Base-by-base conservation (phyloP, 2,113 vertebrate genomes). In the Zapornia atra region DNA sequence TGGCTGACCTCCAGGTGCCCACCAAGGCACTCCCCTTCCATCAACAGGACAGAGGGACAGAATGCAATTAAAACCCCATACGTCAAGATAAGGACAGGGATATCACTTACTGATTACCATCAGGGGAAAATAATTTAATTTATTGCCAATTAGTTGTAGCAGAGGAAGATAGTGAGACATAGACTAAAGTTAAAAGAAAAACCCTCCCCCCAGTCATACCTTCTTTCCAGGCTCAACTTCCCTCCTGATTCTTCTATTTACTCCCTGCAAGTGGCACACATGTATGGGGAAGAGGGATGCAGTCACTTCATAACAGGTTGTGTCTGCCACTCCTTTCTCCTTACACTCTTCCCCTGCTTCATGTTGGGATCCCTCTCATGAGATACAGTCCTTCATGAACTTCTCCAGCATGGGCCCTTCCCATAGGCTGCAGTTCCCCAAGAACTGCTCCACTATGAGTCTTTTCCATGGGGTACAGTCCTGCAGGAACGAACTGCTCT, bases 61-160 rank as follows among this genome's bases (percentile, higher is more conserved):
- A 56, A 56, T 4, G 1, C 0, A 2, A 8, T 34, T 17, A 54
- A 46, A 86, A 40, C 6, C 10, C 29, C 21, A 8, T 57, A 15
- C 34, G 46, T 61, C 17, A 20, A 40, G 46, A 15, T 40, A 56
- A 44, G 33, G 19, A 31, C 13, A 65, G 22, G 22, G 40, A 72
- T 4, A 38, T 71, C 26, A 65, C 42, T 65, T 48, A 15, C 20
- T 15, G 31, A 1, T 51, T 28, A 15, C 31, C 21, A 16, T 13
- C 51, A n/a, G 46, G 26, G 44, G 22, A n/a, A 70, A 65, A 60
- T 34, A 18, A 18, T 80, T 29, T 48, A 10, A 48, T 85, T 88
- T 54, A 38, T 81, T 66, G 22, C 4, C 16, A 65, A 34, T 69
- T 63, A 29, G 10, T 57, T 42, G 17, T 57, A 53, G 48, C 42